These are phyloP conservation scores for Protodeltote pygarga DNA, from an alignment of 2,888 invertebrate species.

Conservation along the genomic window DNA sequence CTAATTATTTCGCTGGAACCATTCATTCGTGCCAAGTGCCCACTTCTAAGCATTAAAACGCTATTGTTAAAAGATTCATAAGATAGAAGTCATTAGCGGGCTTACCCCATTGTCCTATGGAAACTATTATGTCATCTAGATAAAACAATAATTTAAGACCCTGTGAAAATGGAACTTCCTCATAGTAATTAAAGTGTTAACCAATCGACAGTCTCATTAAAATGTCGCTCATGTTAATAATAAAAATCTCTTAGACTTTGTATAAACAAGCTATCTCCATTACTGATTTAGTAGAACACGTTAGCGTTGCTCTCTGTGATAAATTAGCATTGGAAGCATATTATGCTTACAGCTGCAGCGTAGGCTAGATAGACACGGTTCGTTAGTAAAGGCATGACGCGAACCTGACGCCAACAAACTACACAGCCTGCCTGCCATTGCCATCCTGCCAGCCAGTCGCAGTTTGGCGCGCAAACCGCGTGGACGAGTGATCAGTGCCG, in stretches of 20 bases:
- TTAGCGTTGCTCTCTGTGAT: slow-evolving; percentile 13
- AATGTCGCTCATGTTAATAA: slow-evolving; percentile 34
- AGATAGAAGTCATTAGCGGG: slow-evolving; percentile 43
- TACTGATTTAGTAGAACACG: slow-evolving; percentile 20
- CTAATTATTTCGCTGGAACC: slow-evolving; percentile 27
- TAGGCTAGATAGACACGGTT: slow-evolving; percentile 27
- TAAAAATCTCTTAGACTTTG: not conserved
- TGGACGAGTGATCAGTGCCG: slow-evolving; percentile 48
- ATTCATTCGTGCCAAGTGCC: slow-evolving; percentile 38
- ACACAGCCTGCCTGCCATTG: not conserved
- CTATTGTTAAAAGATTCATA: slow-evolving; percentile 53
- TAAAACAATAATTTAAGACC: slow-evolving; percentile 43
- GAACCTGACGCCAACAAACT: slow-evolving; percentile 22
- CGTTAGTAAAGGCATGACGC: slow-evolving; percentile 37
- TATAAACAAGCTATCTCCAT: slow-evolving; percentile 11
- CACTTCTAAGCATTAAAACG: slow-evolving; percentile 36
- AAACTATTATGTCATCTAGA: slow-evolving; percentile 56
- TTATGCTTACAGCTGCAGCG: slow-evolving; percentile 21
- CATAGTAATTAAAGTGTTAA: slow-evolving; percentile 52
- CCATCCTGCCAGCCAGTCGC: slow-evolving; percentile 64
- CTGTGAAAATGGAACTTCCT: slow-evolving; percentile 58
- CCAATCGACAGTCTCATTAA: slow-evolving; percentile 52
- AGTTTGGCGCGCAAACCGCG: slow-evolving; percentile 69
- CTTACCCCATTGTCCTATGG: slow-evolving; percentile 50
- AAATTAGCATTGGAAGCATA: slow-evolving; percentile 31